Base-by-base conservation (phyloP, 2,888 invertebrate genomes). In the Autographa pulchrina region DNA sequence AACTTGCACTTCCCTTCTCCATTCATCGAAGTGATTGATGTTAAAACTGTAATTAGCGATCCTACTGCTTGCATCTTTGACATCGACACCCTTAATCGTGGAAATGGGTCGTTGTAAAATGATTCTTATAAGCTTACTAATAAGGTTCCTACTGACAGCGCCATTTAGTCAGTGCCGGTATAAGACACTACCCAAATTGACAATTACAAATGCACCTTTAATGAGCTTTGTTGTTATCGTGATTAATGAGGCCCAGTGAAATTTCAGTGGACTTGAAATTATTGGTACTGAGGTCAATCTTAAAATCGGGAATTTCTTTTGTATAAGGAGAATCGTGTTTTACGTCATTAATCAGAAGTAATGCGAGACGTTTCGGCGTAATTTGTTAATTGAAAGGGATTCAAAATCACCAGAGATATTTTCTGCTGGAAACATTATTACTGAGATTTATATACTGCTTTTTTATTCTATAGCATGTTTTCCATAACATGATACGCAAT, bases 161-260 rank as follows among this genome's bases (percentile, higher is more conserved):
- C 81, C 81, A 85, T 84, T 85, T 86, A 81, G 75, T 80, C 74
- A 65, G 74, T 77, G 74, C 75, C 77, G 78, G 71, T 71, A 70
- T 83, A 83, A 83, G 85, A 88, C 88, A 86, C 80, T 88, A 88
- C 90, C 90, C 86, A 93, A 92, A 92, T 90, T 92, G 93, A 92
- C 93, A 93, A 93, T 93, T 92, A 94, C 92, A 93, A 94, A 94
- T 94, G 91, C 90, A 91, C 86, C 90, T 89, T 90, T 94, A 95
- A 95, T 94, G 93, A 93, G 92, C 87, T 91, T 88, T 87, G 91
- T 92, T 92, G 91, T 92, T 91, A 89, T 89, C 88, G 91, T 94
- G 93, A 94, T 94, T 93, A 91, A 94, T 92, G 92, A 89, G 85
- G 73, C 84, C 82, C 85, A 85, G 86, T 81, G 86, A 91, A 91